Percentiles rank a stretch among this genome's conserved stretches.
These are phyloP conservation scores for Cyprinodon tularosa DNA, from an alignment of 2,113 vertebrate genomes.

Conservation along the genomic window DNA sequence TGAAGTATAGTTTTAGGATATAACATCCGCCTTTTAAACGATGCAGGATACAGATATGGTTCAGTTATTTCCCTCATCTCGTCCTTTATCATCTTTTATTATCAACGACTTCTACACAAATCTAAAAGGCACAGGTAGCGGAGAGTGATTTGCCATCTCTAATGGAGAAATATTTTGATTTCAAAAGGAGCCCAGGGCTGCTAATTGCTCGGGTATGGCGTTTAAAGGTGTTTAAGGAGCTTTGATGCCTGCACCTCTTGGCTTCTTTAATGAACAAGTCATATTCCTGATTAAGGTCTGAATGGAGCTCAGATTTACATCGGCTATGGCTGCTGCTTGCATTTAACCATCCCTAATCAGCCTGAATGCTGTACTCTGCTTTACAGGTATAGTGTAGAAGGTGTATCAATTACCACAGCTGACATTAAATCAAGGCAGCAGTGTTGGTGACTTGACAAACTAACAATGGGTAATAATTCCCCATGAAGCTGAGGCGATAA, in stretches of 20 bases:
- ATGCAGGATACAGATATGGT: too few relatives aligned
- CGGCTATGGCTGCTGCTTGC: neutral
- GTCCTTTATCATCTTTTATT: too few relatives aligned
- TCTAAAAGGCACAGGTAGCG: neutral
- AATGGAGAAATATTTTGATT: neutral
- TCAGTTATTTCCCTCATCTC: too few relatives aligned
- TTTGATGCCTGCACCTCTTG: neutral
- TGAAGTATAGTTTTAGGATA: too few relatives aligned
- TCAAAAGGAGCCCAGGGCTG: neutral
- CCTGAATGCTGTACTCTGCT: neutral
- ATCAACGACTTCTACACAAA: neutral
- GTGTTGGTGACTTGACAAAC: too few relatives aligned
- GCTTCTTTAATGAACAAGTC: neutral
- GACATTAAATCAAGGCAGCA: too few relatives aligned
- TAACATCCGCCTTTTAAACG: too few relatives aligned
- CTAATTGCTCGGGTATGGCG: neutral
- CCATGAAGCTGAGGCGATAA: too few relatives aligned
- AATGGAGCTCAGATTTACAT: neutral
- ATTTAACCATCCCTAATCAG: neutral
- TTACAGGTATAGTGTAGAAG: neutral
- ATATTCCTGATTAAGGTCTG: neutral
- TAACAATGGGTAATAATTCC: too few relatives aligned
- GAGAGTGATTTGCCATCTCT: neutral
- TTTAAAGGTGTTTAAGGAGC: neutral
- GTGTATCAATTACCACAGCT: neutral